These are phyloP conservation scores for Zootermopsis nevadensis DNA, from an alignment of 2,888 invertebrate species.

Conservation along the genomic window DNA sequence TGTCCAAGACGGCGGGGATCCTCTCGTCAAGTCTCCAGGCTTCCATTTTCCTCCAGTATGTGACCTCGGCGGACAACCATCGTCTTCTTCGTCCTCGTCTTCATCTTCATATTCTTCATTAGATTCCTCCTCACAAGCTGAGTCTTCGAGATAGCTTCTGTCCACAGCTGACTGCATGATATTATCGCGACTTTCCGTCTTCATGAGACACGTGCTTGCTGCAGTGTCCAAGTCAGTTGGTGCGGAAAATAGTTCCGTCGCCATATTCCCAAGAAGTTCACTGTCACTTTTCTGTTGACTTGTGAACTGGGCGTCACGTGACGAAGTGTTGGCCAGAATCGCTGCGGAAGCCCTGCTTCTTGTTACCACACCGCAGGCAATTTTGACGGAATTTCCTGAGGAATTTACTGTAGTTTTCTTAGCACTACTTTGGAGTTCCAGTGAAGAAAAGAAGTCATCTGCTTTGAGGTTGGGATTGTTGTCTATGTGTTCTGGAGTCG, in stretches of 20 bases:
- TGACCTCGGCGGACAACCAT: conserved; percentile 64
- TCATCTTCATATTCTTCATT: conserved; percentile 46
- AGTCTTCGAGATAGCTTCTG: conserved; percentile 28
- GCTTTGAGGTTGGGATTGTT: conserved; percentile 75
- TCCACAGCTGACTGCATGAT: neutral
- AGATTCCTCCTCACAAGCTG: conserved; percentile 31
- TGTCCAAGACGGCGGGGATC: conserved; percentile 61
- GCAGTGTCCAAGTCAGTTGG: neutral
- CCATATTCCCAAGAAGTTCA: neutral
- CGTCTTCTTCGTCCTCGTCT: conserved; percentile 52
- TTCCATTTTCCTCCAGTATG: conserved; percentile 82
- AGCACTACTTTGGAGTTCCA: conserved; percentile 64
- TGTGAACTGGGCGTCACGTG: conserved; percentile 53
- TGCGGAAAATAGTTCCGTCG: neutral
- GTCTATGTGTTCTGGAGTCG: conserved; percentile 56
- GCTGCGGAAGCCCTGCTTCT: conserved; percentile 63
- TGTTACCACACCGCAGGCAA: conserved; percentile 60
- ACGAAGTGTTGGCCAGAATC: conserved; percentile 59
- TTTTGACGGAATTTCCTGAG: conserved; percentile 17
- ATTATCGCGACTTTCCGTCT: neutral
- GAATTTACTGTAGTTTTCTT: conserved; percentile 44
- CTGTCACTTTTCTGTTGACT: conserved; percentile 4
- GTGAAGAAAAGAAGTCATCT: conserved; percentile 87
- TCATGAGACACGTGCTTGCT: neutral
- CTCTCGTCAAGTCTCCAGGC: conserved; percentile 65